A percentile compares a stretch with the other conserved stretches of the same genome.
Conservation (phyloP, 92 coral and sea anemone genomes). For the Paragorgia papillata region DNA sequence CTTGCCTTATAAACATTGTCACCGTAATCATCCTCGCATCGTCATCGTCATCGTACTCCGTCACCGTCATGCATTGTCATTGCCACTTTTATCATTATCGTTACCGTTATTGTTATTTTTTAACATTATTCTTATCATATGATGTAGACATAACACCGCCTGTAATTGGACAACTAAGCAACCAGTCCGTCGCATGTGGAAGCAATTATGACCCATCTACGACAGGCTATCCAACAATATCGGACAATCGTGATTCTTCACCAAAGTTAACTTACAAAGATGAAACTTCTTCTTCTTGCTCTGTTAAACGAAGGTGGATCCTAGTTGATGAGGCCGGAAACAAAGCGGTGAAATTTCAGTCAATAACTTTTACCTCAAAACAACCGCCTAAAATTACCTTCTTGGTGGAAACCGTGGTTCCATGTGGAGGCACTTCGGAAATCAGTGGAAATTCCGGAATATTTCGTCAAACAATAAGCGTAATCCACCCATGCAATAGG, state of each 20-base stretch:
- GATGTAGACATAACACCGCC: conserved; percentile 42
- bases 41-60: too few relatives aligned
- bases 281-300: conserved; percentile 49
- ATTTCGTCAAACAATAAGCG: conserved; percentile 59
- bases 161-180: conserved; percentile 39
- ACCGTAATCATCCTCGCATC: too few relatives aligned
- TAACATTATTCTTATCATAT: neutral
- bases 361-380: conserved; percentile 22
- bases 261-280: conserved; percentile 58
- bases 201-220: conserved; percentile 56
- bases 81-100: too few relatives aligned
- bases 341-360: conserved; percentile 59
- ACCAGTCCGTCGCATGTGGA: conserved; percentile 55
- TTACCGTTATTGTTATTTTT: too few relatives aligned
- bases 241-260: conserved; percentile 66
- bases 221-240: conserved; percentile 61
- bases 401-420: conserved; percentile 43
- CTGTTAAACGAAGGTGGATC: conserved; percentile 62
- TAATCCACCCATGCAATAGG: conserved; percentile 70
- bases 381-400: conserved; percentile 22
- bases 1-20: too few relatives aligned
- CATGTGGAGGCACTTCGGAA: conserved; percentile 61
- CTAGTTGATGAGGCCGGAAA: conserved; percentile 75
- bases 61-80: too few relatives aligned
- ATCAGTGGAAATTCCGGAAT: conserved; percentile 47